These are phyloP conservation scores for Laupala kohalensis DNA, from an alignment of 1,140 invertebrate genomes.

Conservation along the genomic window DNA sequence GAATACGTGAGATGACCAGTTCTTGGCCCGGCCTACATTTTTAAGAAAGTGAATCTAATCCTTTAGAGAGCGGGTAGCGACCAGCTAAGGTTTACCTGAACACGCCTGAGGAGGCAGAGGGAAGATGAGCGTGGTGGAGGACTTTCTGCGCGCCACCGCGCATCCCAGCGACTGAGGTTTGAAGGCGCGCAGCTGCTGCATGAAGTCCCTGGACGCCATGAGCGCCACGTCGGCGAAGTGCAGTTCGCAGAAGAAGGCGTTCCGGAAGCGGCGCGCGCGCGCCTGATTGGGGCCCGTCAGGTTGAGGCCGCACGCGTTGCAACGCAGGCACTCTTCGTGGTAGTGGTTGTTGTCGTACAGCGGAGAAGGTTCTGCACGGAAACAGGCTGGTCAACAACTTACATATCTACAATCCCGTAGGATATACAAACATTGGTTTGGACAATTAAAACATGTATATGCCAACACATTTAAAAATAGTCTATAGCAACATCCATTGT, in stretches of 20 bases:
- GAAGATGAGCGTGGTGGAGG: slow-evolving; percentile 86
- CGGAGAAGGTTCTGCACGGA: slow-evolving; percentile 68
- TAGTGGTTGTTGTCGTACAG: slow-evolving; percentile 89
- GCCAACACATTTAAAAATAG: too few relatives aligned
- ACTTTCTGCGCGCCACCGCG: slow-evolving; percentile 80
- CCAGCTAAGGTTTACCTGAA: slow-evolving; percentile 76
- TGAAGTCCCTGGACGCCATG: slow-evolving; percentile 91
- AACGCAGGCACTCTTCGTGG: slow-evolving; percentile 89
- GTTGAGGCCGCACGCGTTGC: slow-evolving; percentile 86
- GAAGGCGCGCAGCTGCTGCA: slow-evolving; percentile 89
- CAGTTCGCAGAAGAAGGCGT: slow-evolving; percentile 78
- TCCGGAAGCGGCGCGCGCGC: slow-evolving; percentile 57
- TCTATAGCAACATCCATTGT: too few relatives aligned
- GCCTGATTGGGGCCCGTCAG: slow-evolving; percentile 82
- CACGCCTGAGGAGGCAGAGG: slow-evolving; percentile 85
- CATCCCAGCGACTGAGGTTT: slow-evolving; percentile 89
- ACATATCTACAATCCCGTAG: too few relatives aligned
- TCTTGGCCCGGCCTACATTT: too few relatives aligned
- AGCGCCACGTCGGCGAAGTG: slow-evolving; percentile 88
- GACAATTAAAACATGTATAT: too few relatives aligned
- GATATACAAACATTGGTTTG: too few relatives aligned
- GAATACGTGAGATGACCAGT: too few relatives aligned
- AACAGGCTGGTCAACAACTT: too few relatives aligned
- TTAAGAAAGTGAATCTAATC: too few relatives aligned
- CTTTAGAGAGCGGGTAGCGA: background rate